Evolutionary conservation across 2,888 invertebrate genomes (phyloP), one percentile per base, ranked within the genome.

Genomic region (Dusona sp.): DNA sequence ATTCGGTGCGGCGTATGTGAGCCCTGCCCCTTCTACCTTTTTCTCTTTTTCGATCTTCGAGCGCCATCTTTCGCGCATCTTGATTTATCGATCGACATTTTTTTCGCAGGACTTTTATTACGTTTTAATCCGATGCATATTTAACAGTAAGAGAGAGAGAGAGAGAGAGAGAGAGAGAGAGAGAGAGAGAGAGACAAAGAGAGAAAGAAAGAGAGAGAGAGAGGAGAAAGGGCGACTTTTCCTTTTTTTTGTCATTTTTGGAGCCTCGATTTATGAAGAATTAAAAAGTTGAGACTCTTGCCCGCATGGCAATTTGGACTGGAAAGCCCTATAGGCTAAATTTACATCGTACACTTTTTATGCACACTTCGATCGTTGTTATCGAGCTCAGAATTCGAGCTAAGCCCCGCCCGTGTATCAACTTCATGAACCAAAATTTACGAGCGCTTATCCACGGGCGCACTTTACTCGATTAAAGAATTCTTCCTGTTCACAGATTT

Each of bases 11-110:
- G 61, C 29, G 29, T 61, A 61, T 61, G 61, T 29, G 29, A 61
- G 16, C 16, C 3, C 11, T 54, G 22, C 25, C 22, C 9, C 25
- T 19, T 61, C 73, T 33, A 22, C 13, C 25, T 13, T n/a, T 22
- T 33, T 29, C 3, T 13, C 36, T 19, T 7, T 29, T n/a, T 16
- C 19, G 11, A 29, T 65, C 64, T 33, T 33, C 16, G 75, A 65
- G 75, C 64, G 64, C 75, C 75, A 64, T 77, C 75, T 77, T 65
- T 73, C 82, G 57, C 51, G 81, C 81, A 84, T 88, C 88, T 88
- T 92, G 92, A 92, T 92, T 92, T 92, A 92, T 92, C 91, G 92
- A 86, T 91, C 91, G 90, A 91, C 91, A 92, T 77, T 92, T 92
- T 92, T 90, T 92, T 90, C 88, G 42, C 81, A 77, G 79, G 89